phyloP scores from a whole-genome alignment of 1,140 invertebrate genomes.

The Stratiolaelaps scimitus region DNA sequence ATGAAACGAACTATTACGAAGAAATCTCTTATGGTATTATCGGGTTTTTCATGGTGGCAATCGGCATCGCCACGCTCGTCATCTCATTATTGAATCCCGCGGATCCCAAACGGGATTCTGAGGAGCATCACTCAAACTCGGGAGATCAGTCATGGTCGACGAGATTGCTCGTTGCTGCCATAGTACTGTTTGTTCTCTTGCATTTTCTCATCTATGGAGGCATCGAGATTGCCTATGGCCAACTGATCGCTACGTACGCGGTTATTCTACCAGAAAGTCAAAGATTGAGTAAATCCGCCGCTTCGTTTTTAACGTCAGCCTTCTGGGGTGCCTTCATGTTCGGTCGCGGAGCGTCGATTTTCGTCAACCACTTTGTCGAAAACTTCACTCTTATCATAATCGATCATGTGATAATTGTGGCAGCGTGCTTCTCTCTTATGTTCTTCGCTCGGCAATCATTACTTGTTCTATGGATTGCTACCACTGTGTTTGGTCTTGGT shows the following conservation, averaged over 20 bases:
- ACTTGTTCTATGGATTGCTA: slow-evolving; percentile 5
- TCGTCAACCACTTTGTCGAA: slow-evolving; percentile 32
- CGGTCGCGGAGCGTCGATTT: slow-evolving; percentile 39
- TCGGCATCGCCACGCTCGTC: background rate
- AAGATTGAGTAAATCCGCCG: background rate
- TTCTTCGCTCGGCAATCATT: background rate
- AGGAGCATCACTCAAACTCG: slow-evolving; percentile 8
- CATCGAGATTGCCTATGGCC: slow-evolving; percentile 41
- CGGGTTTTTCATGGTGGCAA: slow-evolving; percentile 3
- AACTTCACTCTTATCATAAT: slow-evolving; percentile 2
- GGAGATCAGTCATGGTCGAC: slow-evolving; percentile 35
- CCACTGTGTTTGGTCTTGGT: background rate
- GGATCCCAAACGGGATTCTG: background rate
- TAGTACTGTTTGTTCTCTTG: slow-evolving; percentile 39
- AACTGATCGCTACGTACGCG: slow-evolving; percentile 39
- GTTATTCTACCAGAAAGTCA: slow-evolving; percentile 37
- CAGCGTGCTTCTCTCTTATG: background rate
- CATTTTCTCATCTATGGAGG: slow-evolving; percentile 39
- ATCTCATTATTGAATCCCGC: background rate
- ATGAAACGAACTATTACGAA: slow-evolving; percentile 24
- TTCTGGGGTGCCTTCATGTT: slow-evolving; percentile 41
- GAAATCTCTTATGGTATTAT: slow-evolving; percentile 15
- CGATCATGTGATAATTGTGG: slow-evolving; percentile 8
- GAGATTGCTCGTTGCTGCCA: slow-evolving; percentile 37
- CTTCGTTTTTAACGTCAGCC: slow-evolving; percentile 38